Conservation (phyloP, 2,888 invertebrate genomes). For the Calameuta filiformis region DNA sequence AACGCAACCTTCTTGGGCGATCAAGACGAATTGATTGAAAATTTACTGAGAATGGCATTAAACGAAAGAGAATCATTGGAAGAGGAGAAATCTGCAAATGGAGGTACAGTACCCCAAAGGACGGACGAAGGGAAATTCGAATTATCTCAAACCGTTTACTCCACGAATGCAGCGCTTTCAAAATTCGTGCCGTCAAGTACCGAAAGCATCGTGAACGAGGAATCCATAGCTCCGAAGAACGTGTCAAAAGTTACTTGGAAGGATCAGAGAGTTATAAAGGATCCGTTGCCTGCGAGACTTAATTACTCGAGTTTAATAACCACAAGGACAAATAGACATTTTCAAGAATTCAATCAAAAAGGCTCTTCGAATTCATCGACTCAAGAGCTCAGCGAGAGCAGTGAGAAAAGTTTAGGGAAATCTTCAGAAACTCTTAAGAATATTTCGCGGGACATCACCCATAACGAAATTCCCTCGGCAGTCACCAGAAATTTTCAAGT, state of each 20-base stretch:
- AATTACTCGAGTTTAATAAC: background rate
- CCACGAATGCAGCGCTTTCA: background rate
- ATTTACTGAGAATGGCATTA: background rate
- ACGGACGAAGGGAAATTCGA: background rate
- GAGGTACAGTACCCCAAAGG: background rate
- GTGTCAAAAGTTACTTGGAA: background rate
- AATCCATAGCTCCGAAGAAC: background rate
- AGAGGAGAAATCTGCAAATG: background rate
- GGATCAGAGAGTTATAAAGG: background rate
- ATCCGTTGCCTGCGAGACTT: background rate
- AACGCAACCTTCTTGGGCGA: background rate
- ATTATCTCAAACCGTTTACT: background rate
- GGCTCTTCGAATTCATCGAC: background rate
- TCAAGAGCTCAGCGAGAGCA: background rate
- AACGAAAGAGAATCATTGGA: background rate
- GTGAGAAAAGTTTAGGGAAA: background rate
- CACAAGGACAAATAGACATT: background rate
- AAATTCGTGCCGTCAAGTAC: background rate
- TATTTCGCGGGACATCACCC: background rate
- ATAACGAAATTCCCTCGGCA: background rate
- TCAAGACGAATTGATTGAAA: background rate
- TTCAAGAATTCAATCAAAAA: background rate
- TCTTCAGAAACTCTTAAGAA: background rate
- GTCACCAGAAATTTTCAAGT: background rate
- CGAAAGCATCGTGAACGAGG: background rate